Evolutionary conservation across 2,888 invertebrate genomes (phyloP), one percentile per base, ranked within the genome.

Genomic region (Athripsodes cinereus): DNA sequence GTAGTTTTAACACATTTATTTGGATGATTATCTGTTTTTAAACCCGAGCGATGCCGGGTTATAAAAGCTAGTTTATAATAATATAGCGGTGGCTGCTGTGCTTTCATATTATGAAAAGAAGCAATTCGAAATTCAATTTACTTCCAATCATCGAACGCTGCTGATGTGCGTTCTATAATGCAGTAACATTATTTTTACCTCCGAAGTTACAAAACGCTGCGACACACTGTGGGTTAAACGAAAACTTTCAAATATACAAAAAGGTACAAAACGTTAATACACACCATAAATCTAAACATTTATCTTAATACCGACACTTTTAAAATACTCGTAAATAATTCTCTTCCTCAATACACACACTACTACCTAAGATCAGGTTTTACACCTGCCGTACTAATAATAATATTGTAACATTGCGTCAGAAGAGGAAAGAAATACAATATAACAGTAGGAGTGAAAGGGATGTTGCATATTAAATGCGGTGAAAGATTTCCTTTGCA

Each of bases 51-150:
- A n/a, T n/a, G n/a, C n/a, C n/a, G n/a, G n/a, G n/a, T n/a, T n/a
- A n/a, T n/a, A n/a, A n/a, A n/a, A n/a, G 6, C 31, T 40, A 40
- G 13, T 40, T 40, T 13, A 26, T 26, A 3, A 26, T 26, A 26
- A 26, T 16, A 40, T 40, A 3, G 8, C 52, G 19, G 55, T 54
- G 58, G 61, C 52, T 52, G 58, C 58, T 50, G 54, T 52, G 60
- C 52, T 52, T 55, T 60, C 53, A 46, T 31, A 40, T 34, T 57
- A 54, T 58, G 53, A 55, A 61, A 55, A 58, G 58, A 55, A 58
- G 61, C 58, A 61, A 61, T 60, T 53, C 58, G 40, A 57, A 58
- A 61, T 55, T 61, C 61, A 61, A 58, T 61, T 59, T 61, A 51
- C 58, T 40, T 53, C 58, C 53, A 52, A 55, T 48, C 55, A 57